phyloP scores from a whole-genome alignment of 2,113 vertebrate species.

The Platichthys flesus region DNA sequence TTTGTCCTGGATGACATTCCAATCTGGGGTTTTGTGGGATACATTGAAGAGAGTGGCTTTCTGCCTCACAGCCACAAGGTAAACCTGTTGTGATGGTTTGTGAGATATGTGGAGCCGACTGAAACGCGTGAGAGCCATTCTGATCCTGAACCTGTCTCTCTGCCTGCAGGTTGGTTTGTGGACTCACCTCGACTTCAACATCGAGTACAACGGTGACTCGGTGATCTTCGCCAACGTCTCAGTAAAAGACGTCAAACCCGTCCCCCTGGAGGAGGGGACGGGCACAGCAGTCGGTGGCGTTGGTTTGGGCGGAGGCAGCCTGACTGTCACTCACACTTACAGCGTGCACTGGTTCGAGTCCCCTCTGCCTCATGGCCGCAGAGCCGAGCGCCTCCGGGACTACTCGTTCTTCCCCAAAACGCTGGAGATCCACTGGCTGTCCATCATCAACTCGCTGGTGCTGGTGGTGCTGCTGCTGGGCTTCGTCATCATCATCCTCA shows the following conservation, averaged over 20 bases:
- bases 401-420: constrained; percentile 92
- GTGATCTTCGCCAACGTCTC: constrained; percentile 93
- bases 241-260: constrained; percentile 89
- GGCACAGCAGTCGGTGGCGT: constrained; percentile 65
- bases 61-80: constrained; percentile 91
- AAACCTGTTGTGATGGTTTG: neutral
- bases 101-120: neutral
- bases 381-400: constrained; percentile 86
- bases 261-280: constrained; percentile 87
- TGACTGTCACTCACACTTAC: constrained; percentile 87
- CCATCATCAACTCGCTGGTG: constrained; percentile 94
- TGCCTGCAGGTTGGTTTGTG: constrained; percentile 87
- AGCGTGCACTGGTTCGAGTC: constrained; percentile 91
- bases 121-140: neutral
- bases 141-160: neutral
- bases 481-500: constrained; percentile 94
- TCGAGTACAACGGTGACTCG: constrained; percentile 89
- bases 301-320: constrained; percentile 67
- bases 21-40: constrained; percentile 92
- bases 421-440: constrained; percentile 94
- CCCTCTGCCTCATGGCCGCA: constrained; percentile 73
- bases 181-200: constrained; percentile 92
- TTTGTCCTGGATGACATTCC: constrained; percentile 93
- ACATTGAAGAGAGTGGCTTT: constrained; percentile 94
- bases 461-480: constrained; percentile 92